These are phyloP conservation scores for Eristalinus sepulchralis DNA, from an alignment of 2,888 invertebrate species.

Conservation along the genomic window DNA sequence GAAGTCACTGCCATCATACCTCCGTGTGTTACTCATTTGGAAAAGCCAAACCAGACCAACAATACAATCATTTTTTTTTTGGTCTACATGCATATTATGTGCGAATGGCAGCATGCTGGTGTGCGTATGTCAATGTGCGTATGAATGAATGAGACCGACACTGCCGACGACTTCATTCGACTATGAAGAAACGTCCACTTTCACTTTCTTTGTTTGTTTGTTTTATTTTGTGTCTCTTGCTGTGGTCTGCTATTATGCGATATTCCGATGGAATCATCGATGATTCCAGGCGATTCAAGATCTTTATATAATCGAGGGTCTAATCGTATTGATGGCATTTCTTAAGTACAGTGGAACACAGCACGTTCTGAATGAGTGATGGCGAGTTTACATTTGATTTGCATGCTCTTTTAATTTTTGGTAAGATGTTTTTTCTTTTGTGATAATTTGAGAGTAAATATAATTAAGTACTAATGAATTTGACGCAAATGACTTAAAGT, in stretches of 20 bases:
- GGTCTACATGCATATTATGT: background rate
- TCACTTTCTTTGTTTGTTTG: conserved; percentile 39
- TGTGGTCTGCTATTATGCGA: conserved; percentile 7
- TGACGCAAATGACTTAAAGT: too few species aligned
- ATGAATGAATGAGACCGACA: background rate
- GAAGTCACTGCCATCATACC: background rate
- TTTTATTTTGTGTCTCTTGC: conserved; percentile 9
- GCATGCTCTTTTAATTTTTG: background rate
- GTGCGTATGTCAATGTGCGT: background rate
- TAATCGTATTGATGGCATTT: background rate
- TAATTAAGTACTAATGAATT: too few species aligned
- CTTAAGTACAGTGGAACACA: background rate
- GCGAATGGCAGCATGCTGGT: background rate
- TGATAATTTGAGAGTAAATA: too few species aligned
- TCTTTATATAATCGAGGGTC: conserved; percentile 25
- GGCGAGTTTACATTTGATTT: too few species aligned
- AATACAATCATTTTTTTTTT: background rate
- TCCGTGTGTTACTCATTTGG: conserved; percentile 21
- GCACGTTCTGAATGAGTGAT: background rate
- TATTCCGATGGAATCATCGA: conserved; percentile 8
- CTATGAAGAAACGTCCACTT: conserved; percentile 34
- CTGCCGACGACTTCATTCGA: background rate
- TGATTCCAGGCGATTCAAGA: background rate
- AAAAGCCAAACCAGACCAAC: conserved; percentile 15
- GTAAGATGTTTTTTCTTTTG: too few species aligned